Evolutionary conservation across 1,140 invertebrate genomes (phyloP), one percentile per base, ranked within the genome.

Genomic region (Drosophila saltans): DNA sequence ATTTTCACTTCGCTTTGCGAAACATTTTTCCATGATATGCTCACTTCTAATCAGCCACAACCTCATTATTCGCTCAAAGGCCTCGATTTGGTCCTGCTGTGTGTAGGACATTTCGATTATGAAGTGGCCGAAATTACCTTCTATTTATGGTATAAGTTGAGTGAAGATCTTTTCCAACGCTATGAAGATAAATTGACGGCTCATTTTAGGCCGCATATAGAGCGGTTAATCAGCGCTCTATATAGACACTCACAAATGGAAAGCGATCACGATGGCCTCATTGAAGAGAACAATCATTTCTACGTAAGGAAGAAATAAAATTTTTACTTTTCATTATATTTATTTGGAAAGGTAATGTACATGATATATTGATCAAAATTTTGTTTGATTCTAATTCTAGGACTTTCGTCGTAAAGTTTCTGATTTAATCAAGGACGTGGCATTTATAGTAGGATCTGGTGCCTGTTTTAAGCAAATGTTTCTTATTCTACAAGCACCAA

Each of bases 121-220:
- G 98, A 99, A 96, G 96, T 99, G 43, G 97, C 98, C 33, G 98
- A 99, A 93, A 98, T 99, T 69, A 99, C 98, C 3, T 99, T 99
- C 91, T 97, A 98, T 92, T 94, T 99, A 60, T 99, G 99, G 99
- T 99, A 98, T 93, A 94, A 97, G 40, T 92, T 99, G 45, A 99
- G 98, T 9, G 98, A 99, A 93, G 96, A 97, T 79, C 92, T 99
- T 0, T 99, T 99, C 92, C 96, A 97, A 80, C 96, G 95, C 80
- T 97, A 98, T 86, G 95, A 95, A 72, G 95, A 97, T 71, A 93
- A 95, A 0, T 88, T 98, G 1, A 98, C 96, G 28, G 93, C 94
- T 45, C 90, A 96, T 39, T 99, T 99, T 91, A 96, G 95, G 82
- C 98, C 98, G 0, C 97, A 98, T 91, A 96, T 99, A 73, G 97